Evolutionary conservation across 2,113 vertebrate species (phyloP), one percentile per base, ranked within the genome.

Genomic region (Microtus richardsoni): DNA sequence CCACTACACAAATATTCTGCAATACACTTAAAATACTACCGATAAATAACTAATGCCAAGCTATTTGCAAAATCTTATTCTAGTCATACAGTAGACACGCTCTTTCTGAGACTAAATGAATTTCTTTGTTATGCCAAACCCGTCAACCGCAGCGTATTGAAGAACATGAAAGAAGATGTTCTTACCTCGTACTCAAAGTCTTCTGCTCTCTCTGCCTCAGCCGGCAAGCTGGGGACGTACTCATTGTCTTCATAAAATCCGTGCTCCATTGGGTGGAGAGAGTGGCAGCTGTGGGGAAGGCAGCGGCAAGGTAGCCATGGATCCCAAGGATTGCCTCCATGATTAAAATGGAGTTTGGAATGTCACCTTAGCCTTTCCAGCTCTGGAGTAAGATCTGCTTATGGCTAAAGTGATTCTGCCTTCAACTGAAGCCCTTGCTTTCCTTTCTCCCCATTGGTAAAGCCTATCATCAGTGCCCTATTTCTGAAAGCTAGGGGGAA

Each of bases 111-210:
- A 95, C 54, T 85, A 58, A 74, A 91, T 85, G 26, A 36, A 75
- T 44, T 83, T 94, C 84, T 94, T 92, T 97, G 93, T 86, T 98
- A 47, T 75, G 93, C 68, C 97, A 91, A 95, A 58, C 0, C 2
- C 30, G 7, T 89, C 33, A 30, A 74, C 44, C 24, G 75, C 93
- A 96, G 73, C 80, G 80, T 97, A 14, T 93, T 47, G 93, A 95
- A 94, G 91, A 92, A 95, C 22, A 36, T 39, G 94, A 92, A 92
- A 91, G 41, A 66, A 95, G 91, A 58, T 68, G 54, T 79, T 97
- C 99, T 99, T 98, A 99, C 99, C 99, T 99, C 99, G 44, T 99
- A 99, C 96, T 99, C 99, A 90, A 99, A 99, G 96, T 99, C 99
- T 73, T 99, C 99, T 30, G 98, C 97, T 98, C 99, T 99, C 94